Conservation (phyloP, 1,140 invertebrate species). For the Drosophila leontia region DNA sequence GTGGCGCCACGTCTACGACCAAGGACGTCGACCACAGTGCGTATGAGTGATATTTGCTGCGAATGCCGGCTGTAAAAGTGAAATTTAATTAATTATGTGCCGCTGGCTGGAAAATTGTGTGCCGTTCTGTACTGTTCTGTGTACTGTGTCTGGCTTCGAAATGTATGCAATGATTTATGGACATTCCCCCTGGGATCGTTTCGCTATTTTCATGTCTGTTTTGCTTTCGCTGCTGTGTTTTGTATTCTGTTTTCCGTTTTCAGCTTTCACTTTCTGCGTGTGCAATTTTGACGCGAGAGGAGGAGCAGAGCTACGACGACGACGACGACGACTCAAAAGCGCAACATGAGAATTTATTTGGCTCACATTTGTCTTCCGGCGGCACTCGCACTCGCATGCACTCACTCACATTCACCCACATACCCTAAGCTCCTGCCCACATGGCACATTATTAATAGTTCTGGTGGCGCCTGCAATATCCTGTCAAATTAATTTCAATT, state of each 20-base stretch:
- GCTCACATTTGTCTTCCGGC: constrained; percentile 75
- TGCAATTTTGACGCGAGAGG: constrained; percentile 69
- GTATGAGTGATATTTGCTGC: constrained; percentile 68
- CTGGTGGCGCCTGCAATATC: constrained; percentile 68
- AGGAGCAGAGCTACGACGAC: neutral
- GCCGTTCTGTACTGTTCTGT: neutral
- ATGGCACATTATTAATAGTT: constrained; percentile 80
- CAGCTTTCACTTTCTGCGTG: constrained; percentile 28
- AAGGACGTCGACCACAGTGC: constrained; percentile 44
- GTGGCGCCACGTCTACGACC: constrained; percentile 19
- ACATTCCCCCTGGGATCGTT: constrained; percentile 24
- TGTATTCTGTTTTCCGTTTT: constrained; percentile 21
- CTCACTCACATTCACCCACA: constrained; percentile 22
- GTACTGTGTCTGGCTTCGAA: constrained; percentile 42
- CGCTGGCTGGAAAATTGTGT: constrained; percentile 48
- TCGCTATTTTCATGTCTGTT: constrained; percentile 30
- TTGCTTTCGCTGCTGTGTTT: constrained; percentile 20
- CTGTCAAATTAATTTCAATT: constrained; percentile 84
- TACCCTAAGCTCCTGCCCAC: constrained; percentile 13
- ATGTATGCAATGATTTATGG: constrained; percentile 74
- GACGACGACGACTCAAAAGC: constrained; percentile 60
- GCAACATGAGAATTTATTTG: constrained; percentile 81
- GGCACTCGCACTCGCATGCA: constrained; percentile 40
- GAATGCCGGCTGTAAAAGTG: constrained; percentile 54
- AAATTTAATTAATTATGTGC: constrained; percentile 82